phyloP scores from a whole-genome alignment of 2,888 invertebrate genomes.

The Carabus problematicus region DNA sequence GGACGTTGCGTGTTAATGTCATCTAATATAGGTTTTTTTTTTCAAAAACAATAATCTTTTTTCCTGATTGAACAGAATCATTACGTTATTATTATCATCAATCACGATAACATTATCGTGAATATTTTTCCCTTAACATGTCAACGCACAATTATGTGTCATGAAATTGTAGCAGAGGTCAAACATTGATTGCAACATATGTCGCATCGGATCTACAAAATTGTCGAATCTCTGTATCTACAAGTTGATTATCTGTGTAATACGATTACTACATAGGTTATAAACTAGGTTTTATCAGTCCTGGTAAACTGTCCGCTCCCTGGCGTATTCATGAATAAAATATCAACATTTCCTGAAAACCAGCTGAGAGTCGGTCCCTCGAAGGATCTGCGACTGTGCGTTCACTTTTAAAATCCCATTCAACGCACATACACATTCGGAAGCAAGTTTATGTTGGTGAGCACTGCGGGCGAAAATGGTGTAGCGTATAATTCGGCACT shows the following conservation, averaged over 20 bases:
- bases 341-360: constrained; percentile 12
- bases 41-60: too few relatives aligned
- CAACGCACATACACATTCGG: too few relatives aligned
- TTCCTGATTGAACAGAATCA: constrained; percentile 18
- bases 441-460: too few relatives aligned
- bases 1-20: too few relatives aligned
- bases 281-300: constrained; percentile 25
- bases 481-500: too few relatives aligned
- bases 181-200: background rate
- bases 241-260: too few relatives aligned
- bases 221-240: constrained; percentile 28
- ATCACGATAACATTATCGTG: constrained; percentile 18
- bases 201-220: constrained; percentile 12
- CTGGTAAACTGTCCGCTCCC: constrained; percentile 25
- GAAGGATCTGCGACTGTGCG: too few relatives aligned
- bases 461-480: too few relatives aligned
- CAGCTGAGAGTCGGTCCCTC: too few relatives aligned
- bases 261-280: constrained; percentile 37
- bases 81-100: constrained; percentile 20
- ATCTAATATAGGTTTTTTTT: too few relatives aligned
- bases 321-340: constrained; percentile 35
- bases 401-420: too few relatives aligned
- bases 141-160: background rate
- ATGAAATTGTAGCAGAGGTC: background rate
- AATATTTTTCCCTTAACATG: constrained; percentile 2